Percentiles rank a stretch among this genome's conserved stretches.
Conservation (phyloP, 2,888 invertebrate species). For the Coelinius sp. region DNA sequence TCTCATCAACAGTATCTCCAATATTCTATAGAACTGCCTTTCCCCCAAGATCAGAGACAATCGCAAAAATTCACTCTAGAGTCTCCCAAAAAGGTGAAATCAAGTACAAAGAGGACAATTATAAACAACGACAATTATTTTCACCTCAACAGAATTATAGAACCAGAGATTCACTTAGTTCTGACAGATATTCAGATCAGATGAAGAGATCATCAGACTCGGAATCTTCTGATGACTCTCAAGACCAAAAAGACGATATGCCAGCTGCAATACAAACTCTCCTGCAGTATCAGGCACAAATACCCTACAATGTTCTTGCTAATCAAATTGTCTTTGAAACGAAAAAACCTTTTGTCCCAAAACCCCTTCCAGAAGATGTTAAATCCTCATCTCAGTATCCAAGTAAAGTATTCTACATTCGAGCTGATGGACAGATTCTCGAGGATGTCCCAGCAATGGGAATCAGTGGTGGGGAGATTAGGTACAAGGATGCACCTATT, state of each 20-base stretch:
- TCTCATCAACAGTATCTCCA: not conserved
- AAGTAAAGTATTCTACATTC: slow-evolving; percentile 61
- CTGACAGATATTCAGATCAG: slow-evolving; percentile 18
- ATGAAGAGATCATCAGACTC: slow-evolving; percentile 21
- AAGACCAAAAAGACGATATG: slow-evolving; percentile 46
- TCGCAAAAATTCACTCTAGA: not conserved
- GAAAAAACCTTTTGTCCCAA: slow-evolving; percentile 61
- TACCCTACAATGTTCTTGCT: slow-evolving; percentile 66
- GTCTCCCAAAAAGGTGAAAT: slow-evolving; percentile 48
- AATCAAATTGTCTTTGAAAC: slow-evolving; percentile 62
- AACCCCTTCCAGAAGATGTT: slow-evolving; percentile 56
- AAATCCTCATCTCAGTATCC: slow-evolving; percentile 58
- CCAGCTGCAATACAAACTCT: slow-evolving; percentile 62
- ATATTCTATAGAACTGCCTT: not conserved
- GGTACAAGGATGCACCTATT: slow-evolving; percentile 4
- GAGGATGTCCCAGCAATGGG: slow-evolving; percentile 29
- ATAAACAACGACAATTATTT: not conserved
- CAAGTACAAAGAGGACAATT: slow-evolving; percentile 54
- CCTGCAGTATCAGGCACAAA: slow-evolving; percentile 61
- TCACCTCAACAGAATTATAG: slow-evolving; percentile 28
- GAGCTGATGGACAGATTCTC: slow-evolving; percentile 48
- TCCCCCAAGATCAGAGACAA: not conserved
- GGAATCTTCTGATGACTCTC: not conserved
- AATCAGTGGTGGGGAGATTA: slow-evolving; percentile 8
- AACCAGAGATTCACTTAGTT: slow-evolving; percentile 25